Conservation (phyloP, 2,888 invertebrate species). For the Amblyjoppa fuscipennis region DNA sequence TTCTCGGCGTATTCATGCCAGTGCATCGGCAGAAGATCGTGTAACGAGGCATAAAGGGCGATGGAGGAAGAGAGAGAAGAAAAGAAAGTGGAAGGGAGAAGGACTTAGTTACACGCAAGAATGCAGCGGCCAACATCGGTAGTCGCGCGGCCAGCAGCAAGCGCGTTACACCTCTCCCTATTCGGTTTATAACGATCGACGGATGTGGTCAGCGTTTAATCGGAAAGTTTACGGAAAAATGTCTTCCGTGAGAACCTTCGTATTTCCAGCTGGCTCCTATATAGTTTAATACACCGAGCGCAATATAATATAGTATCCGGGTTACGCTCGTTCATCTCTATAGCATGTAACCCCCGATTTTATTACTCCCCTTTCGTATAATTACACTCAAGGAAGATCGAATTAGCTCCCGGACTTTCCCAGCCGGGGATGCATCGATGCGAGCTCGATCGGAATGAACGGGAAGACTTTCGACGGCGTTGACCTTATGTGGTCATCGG, state of each 20-base stretch:
- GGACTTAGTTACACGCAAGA: slow-evolving; percentile 80
- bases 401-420: slow-evolving; percentile 67
- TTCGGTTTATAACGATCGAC: slow-evolving; percentile 80
- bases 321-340: slow-evolving; percentile 43
- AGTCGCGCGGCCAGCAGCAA: slow-evolving; percentile 61
- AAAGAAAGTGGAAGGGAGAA: not conserved
- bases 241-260: slow-evolving; percentile 84
- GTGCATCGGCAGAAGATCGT: slow-evolving; percentile 62
- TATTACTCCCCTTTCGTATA: slow-evolving; percentile 58
- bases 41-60: slow-evolving; percentile 72
- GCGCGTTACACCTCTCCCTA: slow-evolving; percentile 71
- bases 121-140: slow-evolving; percentile 76
- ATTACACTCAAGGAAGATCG: slow-evolving; percentile 60
- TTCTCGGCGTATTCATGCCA: slow-evolving; percentile 65
- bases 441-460: slow-evolving; percentile 12
- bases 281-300: slow-evolving; percentile 20
- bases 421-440: slow-evolving; percentile 43
- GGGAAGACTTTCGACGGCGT: slow-evolving; percentile 50
- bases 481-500: slow-evolving; percentile 55
- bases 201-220: slow-evolving; percentile 84
- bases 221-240: slow-evolving; percentile 81
- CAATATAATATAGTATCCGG: slow-evolving; percentile 39
- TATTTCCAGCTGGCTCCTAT: slow-evolving; percentile 36
- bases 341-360: slow-evolving; percentile 48
- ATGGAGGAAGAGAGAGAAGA: slow-evolving; percentile 6